phyloP scores from a whole-genome alignment of 2,888 invertebrate genomes.

The Drosophila borborema region DNA sequence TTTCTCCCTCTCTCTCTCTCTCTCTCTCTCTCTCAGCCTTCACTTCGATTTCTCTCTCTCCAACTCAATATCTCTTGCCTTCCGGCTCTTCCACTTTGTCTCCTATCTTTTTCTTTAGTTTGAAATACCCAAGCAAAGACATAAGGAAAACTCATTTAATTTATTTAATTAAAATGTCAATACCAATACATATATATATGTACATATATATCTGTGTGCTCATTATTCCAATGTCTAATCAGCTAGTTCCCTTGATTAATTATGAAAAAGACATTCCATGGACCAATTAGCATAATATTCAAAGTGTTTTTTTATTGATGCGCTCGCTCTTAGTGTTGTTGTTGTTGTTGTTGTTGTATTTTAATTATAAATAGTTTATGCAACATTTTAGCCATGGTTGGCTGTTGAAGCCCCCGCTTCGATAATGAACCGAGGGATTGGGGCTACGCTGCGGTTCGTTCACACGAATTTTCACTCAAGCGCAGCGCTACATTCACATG shows the following conservation, averaged over 20 bases:
- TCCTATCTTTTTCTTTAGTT: background rate
- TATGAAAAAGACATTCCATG: constrained; percentile 24
- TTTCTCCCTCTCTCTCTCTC: background rate
- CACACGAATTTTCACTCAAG: constrained; percentile 70
- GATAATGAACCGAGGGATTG: constrained; percentile 20
- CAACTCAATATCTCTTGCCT: too few relatives aligned
- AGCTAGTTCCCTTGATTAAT: constrained; percentile 13
- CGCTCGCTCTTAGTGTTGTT: constrained; percentile 1
- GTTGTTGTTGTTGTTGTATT: background rate
- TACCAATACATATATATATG: background rate
- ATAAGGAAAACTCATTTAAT: background rate
- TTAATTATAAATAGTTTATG: constrained; percentile 20
- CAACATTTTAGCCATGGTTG: constrained; percentile 24
- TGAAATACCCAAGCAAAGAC: background rate
- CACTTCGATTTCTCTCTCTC: background rate
- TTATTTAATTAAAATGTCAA: background rate
- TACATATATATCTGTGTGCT: background rate
- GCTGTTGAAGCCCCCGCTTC: constrained; percentile 16
- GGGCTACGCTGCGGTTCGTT: constrained; percentile 58
- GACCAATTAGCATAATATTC: constrained; percentile 14
- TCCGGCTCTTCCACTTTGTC: too few relatives aligned
- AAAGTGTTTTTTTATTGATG: constrained; percentile 23
- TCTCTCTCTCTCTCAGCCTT: background rate
- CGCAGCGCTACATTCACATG: constrained; percentile 65
- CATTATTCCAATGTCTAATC: background rate